Conservation (phyloP, 1,140 invertebrate genomes). For the Andricus grossulariae region DNA sequence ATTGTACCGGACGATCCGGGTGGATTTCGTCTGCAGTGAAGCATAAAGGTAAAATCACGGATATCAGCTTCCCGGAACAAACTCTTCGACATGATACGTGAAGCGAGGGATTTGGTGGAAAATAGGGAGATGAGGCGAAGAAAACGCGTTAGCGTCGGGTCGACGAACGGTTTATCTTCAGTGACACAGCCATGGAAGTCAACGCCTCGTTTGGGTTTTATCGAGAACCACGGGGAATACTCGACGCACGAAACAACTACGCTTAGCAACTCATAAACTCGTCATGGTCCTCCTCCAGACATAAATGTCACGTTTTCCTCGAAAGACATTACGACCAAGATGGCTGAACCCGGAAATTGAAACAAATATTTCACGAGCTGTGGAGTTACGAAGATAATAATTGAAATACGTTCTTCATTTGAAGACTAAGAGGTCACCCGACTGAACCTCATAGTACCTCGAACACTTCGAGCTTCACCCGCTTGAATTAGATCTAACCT, state of each 20-base stretch:
- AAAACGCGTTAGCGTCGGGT: constrained; percentile 42
- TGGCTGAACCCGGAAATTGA: constrained; percentile 58
- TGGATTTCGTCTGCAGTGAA: constrained; percentile 50
- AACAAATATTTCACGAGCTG: constrained; percentile 68
- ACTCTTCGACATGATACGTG: constrained; percentile 46
- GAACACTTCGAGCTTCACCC: too few relatives aligned
- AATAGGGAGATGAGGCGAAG: constrained; percentile 36
- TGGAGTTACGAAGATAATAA: constrained; percentile 62
- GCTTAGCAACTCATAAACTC: constrained; percentile 68
- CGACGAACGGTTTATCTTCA: constrained; percentile 49
- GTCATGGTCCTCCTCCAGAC: constrained; percentile 33
- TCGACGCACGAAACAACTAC: constrained; percentile 46
- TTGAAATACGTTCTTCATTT: constrained; percentile 55
- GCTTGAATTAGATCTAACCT: too few relatives aligned
- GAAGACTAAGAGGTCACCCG: constrained; percentile 10
- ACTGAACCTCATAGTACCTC: background rate
- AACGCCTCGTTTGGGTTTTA: constrained; percentile 64
- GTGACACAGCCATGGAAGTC: constrained; percentile 51
- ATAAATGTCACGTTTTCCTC: constrained; percentile 43
- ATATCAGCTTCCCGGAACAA: constrained; percentile 44
- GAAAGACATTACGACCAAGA: constrained; percentile 38
- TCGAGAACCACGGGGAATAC: constrained; percentile 55
- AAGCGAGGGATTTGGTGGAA: constrained; percentile 38
- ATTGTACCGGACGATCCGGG: constrained; percentile 40
- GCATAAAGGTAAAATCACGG: constrained; percentile 52